Conservation (phyloP, 2,888 invertebrate species). For the Drosophila suboccidentalis region DNA sequence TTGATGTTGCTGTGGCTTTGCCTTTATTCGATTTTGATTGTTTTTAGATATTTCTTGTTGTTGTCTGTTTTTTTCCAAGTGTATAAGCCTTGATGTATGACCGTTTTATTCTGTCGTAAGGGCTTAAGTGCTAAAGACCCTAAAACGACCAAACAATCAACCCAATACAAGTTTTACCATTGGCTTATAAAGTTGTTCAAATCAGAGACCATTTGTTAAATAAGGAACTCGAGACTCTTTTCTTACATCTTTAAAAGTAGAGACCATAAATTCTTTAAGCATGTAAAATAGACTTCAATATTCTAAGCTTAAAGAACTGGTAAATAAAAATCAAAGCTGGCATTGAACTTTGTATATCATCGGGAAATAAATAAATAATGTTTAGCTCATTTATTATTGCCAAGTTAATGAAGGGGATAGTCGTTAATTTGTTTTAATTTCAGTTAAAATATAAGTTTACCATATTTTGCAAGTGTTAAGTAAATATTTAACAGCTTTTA, state of each 20-base stretch:
- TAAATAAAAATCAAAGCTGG: conserved; percentile 13
- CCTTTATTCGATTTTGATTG: conserved; percentile 64
- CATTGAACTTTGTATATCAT: conserved; percentile 30
- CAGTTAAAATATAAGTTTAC: background rate
- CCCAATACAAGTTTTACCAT: conserved; percentile 16
- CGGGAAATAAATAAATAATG: conserved; percentile 16
- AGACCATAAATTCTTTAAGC: conserved; percentile 5
- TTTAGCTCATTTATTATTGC: conserved; percentile 31
- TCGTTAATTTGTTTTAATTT: conserved; percentile 18
- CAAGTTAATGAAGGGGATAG: conserved; percentile 18
- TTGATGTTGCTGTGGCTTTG: conserved; percentile 20
- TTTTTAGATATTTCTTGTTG: conserved; percentile 52
- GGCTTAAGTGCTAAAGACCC: conserved; percentile 63
- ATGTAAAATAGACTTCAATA: conserved; percentile 11
- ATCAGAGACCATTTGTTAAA: conserved; percentile 44
- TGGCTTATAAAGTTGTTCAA: conserved; percentile 60
- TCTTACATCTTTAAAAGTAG: conserved; percentile 1
- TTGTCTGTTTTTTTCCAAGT: conserved; percentile 12
- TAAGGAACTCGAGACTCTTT: background rate
- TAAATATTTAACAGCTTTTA: conserved; percentile 12
- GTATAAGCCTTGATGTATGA: conserved; percentile 59
- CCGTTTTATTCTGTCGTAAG: conserved; percentile 56
- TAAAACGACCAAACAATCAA: conserved; percentile 30
- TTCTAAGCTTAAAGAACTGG: conserved; percentile 9
- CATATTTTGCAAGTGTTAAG: conserved; percentile 6